Percentiles rank a stretch among this genome's conserved stretches.
Evolutionary conservation across 2,888 invertebrate species (phyloP).

Genomic region (Melanargia galathea): DNA sequence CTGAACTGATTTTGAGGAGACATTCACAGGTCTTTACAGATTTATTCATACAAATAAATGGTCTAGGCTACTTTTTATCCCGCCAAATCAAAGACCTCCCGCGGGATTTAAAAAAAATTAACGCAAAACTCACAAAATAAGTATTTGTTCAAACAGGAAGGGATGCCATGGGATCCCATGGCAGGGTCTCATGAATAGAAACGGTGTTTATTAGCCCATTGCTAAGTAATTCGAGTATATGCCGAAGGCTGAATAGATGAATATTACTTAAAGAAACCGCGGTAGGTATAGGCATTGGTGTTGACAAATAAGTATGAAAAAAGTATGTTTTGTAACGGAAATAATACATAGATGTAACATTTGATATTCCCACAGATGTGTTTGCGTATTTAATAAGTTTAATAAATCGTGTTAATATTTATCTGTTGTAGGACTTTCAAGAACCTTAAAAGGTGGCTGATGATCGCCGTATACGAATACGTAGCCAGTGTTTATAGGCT

Average conservation of each 20-base stretch:
- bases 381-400: conserved; percentile 8
- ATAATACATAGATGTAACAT: conserved; percentile 12
- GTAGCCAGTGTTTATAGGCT: too few species aligned
- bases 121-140: conserved; percentile 52
- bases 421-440: too few species aligned
- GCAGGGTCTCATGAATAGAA: conserved; percentile 43
- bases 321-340: conserved; percentile 17
- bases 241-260: conserved; percentile 20
- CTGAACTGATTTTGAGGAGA: too few species aligned
- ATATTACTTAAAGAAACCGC: conserved; percentile 19
- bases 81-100: background rate
- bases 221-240: conserved; percentile 58
- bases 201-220: conserved; percentile 55
- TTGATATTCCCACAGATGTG: conserved; percentile 5
- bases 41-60: too few species aligned
- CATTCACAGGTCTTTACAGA: too few species aligned
- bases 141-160: conserved; percentile 65
- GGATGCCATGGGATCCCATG: conserved; percentile 40
- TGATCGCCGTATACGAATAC: too few species aligned
- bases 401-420: background rate
- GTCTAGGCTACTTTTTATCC: background rate
- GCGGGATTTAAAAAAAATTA: background rate
- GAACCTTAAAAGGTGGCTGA: too few species aligned
- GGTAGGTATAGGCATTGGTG: conserved; percentile 10
- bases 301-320: conserved; percentile 7